A percentile compares a stretch with the other conserved stretches of the same genome.
phyloP scores from a whole-genome alignment of 2,797 vertebrate species.

The Spinus pinus region DNA sequence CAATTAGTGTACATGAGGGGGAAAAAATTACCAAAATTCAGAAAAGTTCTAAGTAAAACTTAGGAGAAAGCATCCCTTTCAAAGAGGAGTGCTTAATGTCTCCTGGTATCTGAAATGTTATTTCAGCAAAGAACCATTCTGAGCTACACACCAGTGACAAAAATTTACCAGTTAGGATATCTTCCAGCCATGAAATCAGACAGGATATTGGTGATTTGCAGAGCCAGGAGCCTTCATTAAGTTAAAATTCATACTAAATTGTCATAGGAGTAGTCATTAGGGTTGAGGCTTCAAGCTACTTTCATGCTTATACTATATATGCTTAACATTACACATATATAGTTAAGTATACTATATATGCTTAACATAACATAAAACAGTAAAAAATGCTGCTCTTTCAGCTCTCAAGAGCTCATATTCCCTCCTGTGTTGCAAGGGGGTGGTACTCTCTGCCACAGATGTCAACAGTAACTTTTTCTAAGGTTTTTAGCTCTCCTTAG shows the following conservation, averaged over 20 bases:
- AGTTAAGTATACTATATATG: neutral
- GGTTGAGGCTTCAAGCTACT: neutral
- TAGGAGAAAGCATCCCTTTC: neutral
- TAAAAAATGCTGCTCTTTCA: neutral
- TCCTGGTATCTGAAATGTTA: neutral
- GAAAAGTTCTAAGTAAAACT: neutral
- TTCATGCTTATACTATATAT: accelerated
- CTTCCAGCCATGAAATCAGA: neutral
- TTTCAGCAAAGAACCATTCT: neutral
- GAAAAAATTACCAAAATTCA: neutral
- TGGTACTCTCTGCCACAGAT: neutral
- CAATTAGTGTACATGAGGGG: neutral
- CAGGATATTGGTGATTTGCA: neutral
- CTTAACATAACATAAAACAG: neutral
- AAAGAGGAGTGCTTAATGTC: neutral
- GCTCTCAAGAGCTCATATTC: neutral
- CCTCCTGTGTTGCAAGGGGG: neutral
- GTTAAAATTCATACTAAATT: neutral
- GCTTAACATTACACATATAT: neutral
- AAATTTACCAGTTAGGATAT: neutral
- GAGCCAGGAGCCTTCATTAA: neutral
- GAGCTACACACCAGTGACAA: neutral
- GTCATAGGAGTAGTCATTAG: neutral
- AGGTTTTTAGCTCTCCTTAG: neutral
- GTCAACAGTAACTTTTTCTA: neutral